A percentile compares a stretch with the other conserved stretches of the same genome.
These are phyloP conservation scores for Anoplolepis gracilipes DNA, from an alignment of 1,140 invertebrate species.

Conservation along the genomic window DNA sequence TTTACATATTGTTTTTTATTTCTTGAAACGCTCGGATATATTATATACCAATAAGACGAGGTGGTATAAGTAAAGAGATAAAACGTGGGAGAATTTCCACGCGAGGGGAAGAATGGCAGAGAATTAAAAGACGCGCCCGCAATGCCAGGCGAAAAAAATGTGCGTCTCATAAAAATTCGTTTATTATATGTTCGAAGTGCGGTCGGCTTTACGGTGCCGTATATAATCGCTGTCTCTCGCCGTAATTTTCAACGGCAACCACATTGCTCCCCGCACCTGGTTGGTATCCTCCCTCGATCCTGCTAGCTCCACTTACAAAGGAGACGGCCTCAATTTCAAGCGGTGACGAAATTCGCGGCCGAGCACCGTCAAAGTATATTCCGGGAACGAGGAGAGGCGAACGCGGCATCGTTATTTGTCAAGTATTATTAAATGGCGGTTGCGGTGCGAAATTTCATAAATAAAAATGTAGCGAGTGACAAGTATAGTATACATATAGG, in stretches of 20 bases:
- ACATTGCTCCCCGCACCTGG: not conserved
- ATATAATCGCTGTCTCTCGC: constrained; percentile 22
- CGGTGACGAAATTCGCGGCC: constrained; percentile 43
- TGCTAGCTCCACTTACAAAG: constrained; percentile 39
- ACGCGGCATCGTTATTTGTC: constrained; percentile 43
- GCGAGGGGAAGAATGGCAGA: not conserved
- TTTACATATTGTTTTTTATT: constrained; percentile 2
- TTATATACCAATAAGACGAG: not conserved
- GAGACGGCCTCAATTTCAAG: constrained; percentile 50
- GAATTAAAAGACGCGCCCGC: constrained; percentile 34
- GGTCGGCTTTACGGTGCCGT: constrained; percentile 20
- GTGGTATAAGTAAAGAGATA: constrained; percentile 12
- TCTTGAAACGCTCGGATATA: not conserved
- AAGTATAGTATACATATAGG: too few relatives aligned
- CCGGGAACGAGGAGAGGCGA: not conserved
- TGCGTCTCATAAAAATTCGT: constrained; percentile 33
- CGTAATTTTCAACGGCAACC: constrained; percentile 27
- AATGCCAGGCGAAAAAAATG: not conserved
- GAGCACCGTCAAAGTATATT: constrained; percentile 31
- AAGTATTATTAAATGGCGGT: constrained; percentile 53
- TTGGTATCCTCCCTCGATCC: not conserved
- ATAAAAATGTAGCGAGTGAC: constrained; percentile 25
- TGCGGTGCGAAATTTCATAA: constrained; percentile 30
- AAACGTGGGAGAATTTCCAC: not conserved
- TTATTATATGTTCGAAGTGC: constrained; percentile 43